Evolutionary conservation across 2,888 invertebrate genomes (phyloP), one percentile per base, ranked within the genome.

Genomic region (Drosophila acutilabella): DNA sequence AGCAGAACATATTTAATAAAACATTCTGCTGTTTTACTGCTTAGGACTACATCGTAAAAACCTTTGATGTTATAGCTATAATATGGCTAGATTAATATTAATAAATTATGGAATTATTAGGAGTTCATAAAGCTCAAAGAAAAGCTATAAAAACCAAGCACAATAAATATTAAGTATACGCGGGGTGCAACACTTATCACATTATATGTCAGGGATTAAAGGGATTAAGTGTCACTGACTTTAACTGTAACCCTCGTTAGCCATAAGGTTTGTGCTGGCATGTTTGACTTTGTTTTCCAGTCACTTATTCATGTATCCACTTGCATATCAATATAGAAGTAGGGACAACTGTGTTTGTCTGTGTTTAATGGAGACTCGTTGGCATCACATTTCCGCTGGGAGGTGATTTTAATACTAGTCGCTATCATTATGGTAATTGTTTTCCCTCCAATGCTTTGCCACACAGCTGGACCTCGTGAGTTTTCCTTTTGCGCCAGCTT

Each of bases 371-470:
- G 16, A 13, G n/a, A 20, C 13, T 10, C 11, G 8, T 42, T 14
- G 23, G 42, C 48, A 45, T 40, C 44, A 41, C 61, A 47, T 61
- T 41, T 64, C 48, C 52, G 26, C 45, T 30, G 52, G 38, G 64
- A 53, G 45, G 23, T 33, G 72, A 18, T 53, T 47, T 62, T 30
- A 30, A 41, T 33, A 20, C 16, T 44, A 11, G 4, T 54, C 33
- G 44, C 51, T 38, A n/a, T 57, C 44, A 70, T 68, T 70, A 72
- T 73, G 83, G 80, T 68, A 80, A 80, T 80, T 80, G 83, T 51
- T 54, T 53, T 47, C 58, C 52, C 11, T 53, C 41, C 30, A 26
- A 40, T 41, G 23, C 51, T 36, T 26, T 42, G 30, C 51, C 40
- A 38, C 38, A 11, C 40, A 20, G 41, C 4, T 18, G 30, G 44